These are phyloP conservation scores for Ennomos quercinarius DNA, from an alignment of 2,888 invertebrate genomes.

Conservation along the genomic window DNA sequence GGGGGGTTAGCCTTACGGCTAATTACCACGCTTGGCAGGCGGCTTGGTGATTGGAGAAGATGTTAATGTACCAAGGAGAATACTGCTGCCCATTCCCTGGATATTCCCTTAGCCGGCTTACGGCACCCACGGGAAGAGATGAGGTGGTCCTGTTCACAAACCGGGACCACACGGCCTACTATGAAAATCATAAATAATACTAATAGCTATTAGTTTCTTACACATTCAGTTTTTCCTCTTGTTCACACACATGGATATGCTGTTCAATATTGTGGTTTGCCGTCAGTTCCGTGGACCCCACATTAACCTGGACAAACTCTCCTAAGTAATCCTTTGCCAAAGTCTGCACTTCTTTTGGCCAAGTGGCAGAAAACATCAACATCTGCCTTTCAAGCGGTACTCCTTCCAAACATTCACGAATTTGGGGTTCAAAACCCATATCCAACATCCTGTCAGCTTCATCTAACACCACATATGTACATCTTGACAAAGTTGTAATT, in stretches of 20 bases:
- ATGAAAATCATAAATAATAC: no score
- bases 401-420: conserved; percentile 95
- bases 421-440: conserved; percentile 99
- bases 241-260: conserved; percentile 92
- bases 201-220: conserved; percentile 45
- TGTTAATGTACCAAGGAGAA: no score
- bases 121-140: no score
- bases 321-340: conserved; percentile 96
- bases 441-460: conserved; percentile 98
- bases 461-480: conserved; percentile 94
- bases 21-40: no score
- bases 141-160: no score
- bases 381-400: conserved; percentile 97
- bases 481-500: conserved; percentile 88
- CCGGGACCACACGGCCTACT: no score
- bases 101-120: no score
- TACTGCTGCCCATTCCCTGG: no score
- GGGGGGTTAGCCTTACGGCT: no score
- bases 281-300: conserved; percentile 93
- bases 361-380: conserved; percentile 99
- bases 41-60: no score
- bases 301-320: conserved; percentile 96
- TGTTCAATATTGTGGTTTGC: conserved; percentile 96
- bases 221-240: conserved; percentile 89
- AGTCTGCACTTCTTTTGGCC: conserved; percentile 97